phyloP scores from a whole-genome alignment of 2,888 invertebrate species.

The Drosophila cracens region DNA sequence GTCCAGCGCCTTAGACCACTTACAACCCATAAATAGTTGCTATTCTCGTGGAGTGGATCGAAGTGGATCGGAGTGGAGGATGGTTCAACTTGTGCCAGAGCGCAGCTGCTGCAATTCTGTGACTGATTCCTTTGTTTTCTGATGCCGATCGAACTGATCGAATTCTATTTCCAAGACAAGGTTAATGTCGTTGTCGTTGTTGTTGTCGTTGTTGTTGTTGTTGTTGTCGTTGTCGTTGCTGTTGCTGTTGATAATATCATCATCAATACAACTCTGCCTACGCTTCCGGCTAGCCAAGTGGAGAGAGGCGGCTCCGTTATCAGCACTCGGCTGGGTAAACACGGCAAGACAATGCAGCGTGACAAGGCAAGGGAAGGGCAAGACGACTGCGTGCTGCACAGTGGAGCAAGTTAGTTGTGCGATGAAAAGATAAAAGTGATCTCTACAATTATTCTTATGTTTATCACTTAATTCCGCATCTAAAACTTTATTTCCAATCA shows the following conservation, averaged over 20 bases:
- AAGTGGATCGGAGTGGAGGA: neutral
- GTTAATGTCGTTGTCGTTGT: constrained; percentile 1
- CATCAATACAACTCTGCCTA: constrained; percentile 40
- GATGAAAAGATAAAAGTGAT: neutral
- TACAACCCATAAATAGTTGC: constrained; percentile 77
- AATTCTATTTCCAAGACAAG: constrained; percentile 32
- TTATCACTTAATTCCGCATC: neutral
- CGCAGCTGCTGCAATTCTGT: constrained; percentile 5
- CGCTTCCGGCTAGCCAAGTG: constrained; percentile 49
- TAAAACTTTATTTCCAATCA: neutral
- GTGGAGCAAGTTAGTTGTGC: constrained; percentile 8
- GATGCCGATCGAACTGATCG: constrained; percentile 45
- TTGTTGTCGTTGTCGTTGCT: neutral
- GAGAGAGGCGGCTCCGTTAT: constrained; percentile 23
- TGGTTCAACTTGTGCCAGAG: neutral
- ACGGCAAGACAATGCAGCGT: constrained; percentile 5
- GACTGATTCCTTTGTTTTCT: constrained; percentile 19
- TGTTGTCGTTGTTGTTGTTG: constrained; percentile 4
- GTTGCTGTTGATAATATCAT: constrained; percentile 44
- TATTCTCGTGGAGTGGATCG: neutral
- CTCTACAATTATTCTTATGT: neutral
- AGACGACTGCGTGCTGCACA: constrained; percentile 23
- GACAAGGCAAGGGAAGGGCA: constrained; percentile 2
- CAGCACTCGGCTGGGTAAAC: constrained; percentile 35
- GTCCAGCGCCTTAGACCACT: constrained; percentile 74